Percentiles rank a stretch among this genome's conserved stretches.
phyloP scores from a whole-genome alignment of 2,797 vertebrate genomes.

The Scleropages formosus region DNA sequence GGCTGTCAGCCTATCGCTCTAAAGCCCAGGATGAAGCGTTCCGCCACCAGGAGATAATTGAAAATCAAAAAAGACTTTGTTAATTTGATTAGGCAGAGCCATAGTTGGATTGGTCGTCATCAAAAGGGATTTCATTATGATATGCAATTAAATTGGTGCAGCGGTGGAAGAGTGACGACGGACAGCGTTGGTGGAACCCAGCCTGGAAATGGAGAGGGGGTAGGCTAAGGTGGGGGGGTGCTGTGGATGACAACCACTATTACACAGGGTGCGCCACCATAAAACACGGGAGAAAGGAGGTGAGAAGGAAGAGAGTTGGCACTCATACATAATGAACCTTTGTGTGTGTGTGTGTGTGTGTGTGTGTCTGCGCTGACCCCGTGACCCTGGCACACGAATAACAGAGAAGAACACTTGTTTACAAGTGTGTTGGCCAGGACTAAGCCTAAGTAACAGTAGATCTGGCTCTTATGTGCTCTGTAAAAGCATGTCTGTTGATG shows the following conservation, averaged over 20 bases:
- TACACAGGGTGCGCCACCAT: constrained; percentile 37
- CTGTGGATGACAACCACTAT: constrained; percentile 33
- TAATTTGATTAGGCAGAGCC: constrained; percentile 86
- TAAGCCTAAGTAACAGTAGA: background rate
- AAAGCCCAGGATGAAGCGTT: constrained; percentile 66
- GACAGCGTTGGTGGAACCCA: background rate
- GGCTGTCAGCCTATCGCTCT: constrained; percentile 48
- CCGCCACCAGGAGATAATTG: constrained; percentile 78
- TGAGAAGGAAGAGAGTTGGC: constrained; percentile 2
- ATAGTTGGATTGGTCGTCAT: constrained; percentile 80
- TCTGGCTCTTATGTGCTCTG: background rate
- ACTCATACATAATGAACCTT: constrained; percentile 16
- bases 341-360: background rate
- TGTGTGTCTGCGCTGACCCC: background rate
- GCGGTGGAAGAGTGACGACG: constrained; percentile 49
- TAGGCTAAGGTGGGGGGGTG: background rate
- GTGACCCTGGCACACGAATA: background rate
- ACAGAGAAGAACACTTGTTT: background rate
- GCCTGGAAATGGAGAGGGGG: background rate
- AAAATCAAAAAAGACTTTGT: constrained; percentile 91
- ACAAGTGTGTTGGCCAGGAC: background rate
- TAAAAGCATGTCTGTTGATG: too few species aligned
- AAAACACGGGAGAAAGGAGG: constrained; percentile 27
- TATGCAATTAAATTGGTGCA: constrained; percentile 78
- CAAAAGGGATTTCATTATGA: constrained; percentile 89